Base-by-base conservation (phyloP, 2,113 vertebrate species). In the Egretta garzetta region DNA sequence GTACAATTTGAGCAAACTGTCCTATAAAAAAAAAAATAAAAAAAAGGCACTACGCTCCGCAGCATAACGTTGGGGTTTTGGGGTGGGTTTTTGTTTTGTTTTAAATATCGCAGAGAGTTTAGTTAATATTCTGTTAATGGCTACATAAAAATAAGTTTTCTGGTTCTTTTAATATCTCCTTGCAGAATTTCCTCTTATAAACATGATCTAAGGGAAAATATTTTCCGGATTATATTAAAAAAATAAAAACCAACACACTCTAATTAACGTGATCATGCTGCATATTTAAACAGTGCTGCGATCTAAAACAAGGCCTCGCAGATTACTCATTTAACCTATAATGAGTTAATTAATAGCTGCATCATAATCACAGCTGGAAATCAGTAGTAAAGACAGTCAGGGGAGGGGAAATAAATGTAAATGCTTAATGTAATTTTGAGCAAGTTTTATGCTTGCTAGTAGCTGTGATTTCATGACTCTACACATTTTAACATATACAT, bases 241-340 rank as follows among this genome's bases (percentile, higher is more conserved):
- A 91, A 88, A 28, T 60, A 50, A 80, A 88, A 16, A 0, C 62
- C 80, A 83, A 39, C 30, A 37, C 14, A 19, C 24, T 56, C 1
- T 62, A 96, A 96, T 80, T 85, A 81, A 72, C 12, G 8, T 6
- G 58, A 53, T 28, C 16, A 49, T 2, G 12, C 19, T 62, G 66
- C 58, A 58, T 35, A 52, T n/a, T 64, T 92, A 87, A 87, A 82
- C 32, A 93, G 66, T 7, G 24, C 77, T 76, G 45, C 10, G 16
- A 91, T 90, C n/a, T 80, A 88, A 82, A 88, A 66, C 47, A 91
- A 72, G 67, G 75, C 74, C 52, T 85, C 8, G 8, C 22, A 82
- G 92, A 90, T 81, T 82, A 96, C 49, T 70, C 89, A 90, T 66
- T 80, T 94, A 96, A 75, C 35, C 50, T 70, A 18, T 45, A 93